A percentile compares a stretch with the other conserved stretches of the same genome.
phyloP scores from a whole-genome alignment of 2,113 vertebrate genomes.

The Neoarius graeffei region DNA sequence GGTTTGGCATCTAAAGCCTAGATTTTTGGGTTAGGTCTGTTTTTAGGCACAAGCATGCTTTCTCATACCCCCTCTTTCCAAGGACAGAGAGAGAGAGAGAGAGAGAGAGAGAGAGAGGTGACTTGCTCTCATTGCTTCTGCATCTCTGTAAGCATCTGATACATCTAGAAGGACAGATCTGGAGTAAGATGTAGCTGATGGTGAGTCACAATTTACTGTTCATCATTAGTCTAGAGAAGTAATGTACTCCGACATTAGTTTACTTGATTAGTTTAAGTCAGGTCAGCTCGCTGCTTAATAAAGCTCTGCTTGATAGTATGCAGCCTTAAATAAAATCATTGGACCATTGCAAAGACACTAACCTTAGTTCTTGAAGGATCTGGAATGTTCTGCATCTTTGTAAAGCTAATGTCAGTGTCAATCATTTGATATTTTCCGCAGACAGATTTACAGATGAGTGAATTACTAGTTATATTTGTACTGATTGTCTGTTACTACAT shows the following conservation, averaged over 20 bases:
- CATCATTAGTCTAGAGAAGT: neutral
- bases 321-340: neutral
- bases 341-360: constrained; percentile 32
- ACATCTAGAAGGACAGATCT: neutral
- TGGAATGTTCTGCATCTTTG: constrained; percentile 23
- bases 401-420: neutral
- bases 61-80: constrained; percentile 10
- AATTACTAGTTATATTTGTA: neutral
- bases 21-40: constrained; percentile 17
- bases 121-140: neutral
- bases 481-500: neutral
- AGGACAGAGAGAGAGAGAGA: constrained; percentile 33
- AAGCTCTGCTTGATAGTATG: neutral
- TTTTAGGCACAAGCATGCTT: constrained; percentile 23
- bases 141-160: neutral
- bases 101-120: neutral
- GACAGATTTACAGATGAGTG: neutral
- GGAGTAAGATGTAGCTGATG: constrained; percentile 52
- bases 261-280: neutral
- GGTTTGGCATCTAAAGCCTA: constrained; percentile 6
- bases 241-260: neutral
- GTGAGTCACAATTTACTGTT: constrained; percentile 36
- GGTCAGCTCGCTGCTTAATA: neutral
- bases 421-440: neutral
- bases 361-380: constrained; percentile 38